These are phyloP conservation scores for Synergus laeviventris DNA, from an alignment of 2,888 invertebrate genomes.

Conservation along the genomic window DNA sequence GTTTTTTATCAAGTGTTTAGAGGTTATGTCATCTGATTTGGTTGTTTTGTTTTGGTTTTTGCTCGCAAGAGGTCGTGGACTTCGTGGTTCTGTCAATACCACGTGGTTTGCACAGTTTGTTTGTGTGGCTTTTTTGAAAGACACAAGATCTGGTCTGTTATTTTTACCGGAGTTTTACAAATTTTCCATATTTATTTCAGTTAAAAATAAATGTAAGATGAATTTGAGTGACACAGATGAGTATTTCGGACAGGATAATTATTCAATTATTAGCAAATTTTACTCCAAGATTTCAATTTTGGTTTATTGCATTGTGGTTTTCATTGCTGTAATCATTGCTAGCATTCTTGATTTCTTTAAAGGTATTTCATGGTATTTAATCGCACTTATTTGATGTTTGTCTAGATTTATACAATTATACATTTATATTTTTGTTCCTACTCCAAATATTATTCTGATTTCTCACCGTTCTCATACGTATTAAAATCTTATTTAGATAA, in stretches of 20 bases:
- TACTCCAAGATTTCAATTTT: slow-evolving; percentile 9
- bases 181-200: not conserved
- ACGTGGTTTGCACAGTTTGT: no score
- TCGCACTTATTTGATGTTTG: not conserved
- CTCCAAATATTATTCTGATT: no score
- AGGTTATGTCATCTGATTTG: not conserved
- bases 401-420: not conserved
- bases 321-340: not conserved
- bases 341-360: not conserved
- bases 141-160: not conserved
- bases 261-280: not conserved
- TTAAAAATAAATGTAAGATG: not conserved
- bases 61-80: not conserved
- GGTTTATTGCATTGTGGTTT: not conserved
- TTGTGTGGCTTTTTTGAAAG: not conserved
- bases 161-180: not conserved
- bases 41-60: not conserved
- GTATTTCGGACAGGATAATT: not conserved
- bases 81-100: no score
- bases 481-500: not conserved
- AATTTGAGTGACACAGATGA: not conserved
- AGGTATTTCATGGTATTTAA: slow-evolving; percentile 29
- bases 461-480: no score
- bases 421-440: no score
- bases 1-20: not conserved